phyloP scores from a whole-genome alignment of 30 jellyfish, hydroid and myxozoan genomes.

The Chironex yamaguchii region DNA sequence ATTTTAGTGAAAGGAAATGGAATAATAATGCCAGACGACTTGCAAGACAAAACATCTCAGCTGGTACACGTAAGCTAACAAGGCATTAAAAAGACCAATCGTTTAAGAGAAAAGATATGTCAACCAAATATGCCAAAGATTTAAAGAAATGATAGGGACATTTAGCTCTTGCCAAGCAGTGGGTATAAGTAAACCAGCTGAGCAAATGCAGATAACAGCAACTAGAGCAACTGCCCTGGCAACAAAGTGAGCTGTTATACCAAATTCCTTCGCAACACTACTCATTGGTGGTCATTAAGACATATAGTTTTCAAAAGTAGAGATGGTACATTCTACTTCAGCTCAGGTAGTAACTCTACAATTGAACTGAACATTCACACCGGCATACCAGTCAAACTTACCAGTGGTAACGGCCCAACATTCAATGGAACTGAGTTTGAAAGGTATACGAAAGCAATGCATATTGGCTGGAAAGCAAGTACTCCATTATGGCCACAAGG shows the following conservation, averaged over 20 bases:
- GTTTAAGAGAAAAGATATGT: conserved; percentile 33
- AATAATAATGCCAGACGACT: conserved; percentile 38
- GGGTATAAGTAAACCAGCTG: conserved; percentile 23
- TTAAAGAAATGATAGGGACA: conserved; percentile 1
- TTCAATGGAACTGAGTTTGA: conserved; percentile 54
- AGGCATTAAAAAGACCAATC: conserved; percentile 59
- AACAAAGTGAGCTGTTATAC: too few species aligned
- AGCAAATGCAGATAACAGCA: conserved; percentile 44
- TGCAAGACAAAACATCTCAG: conserved; percentile 30
- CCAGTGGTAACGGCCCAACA: conserved; percentile 77
- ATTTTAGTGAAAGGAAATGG: conserved; percentile 33
- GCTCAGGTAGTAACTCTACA: conserved; percentile 56
- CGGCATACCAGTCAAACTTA: conserved; percentile 50
- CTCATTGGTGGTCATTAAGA: conserved; percentile 45
- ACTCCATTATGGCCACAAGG: conserved; percentile 14
- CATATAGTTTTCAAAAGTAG: conserved; percentile 55
- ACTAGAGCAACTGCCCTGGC: conserved; percentile 38
- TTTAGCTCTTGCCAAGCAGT: conserved; percentile 71
- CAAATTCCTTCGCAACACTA: conserved; percentile 43
- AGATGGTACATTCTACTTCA: conserved; percentile 50
- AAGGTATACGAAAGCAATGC: conserved; percentile 21
- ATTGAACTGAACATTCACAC: conserved; percentile 10
- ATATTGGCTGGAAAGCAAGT: conserved; percentile 32
- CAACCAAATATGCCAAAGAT: conserved; percentile 38
- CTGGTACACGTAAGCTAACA: conserved; percentile 66